Base-by-base conservation (phyloP, 2,888 invertebrate genomes). In the Corythucha ciliata region DNA sequence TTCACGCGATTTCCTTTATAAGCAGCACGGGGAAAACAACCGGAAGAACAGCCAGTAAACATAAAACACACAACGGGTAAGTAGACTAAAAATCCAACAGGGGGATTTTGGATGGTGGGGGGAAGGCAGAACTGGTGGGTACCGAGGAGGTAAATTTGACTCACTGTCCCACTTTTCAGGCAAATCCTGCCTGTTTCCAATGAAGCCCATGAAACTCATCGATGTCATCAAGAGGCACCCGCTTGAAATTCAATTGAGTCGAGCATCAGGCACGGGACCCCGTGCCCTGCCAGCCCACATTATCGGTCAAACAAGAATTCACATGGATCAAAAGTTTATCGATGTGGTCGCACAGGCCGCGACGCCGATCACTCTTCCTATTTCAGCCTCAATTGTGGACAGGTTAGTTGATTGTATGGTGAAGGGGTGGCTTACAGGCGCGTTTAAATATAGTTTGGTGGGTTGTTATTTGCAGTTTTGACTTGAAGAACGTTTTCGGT, bases 121-220 rank as follows among this genome's bases (percentile, higher is more conserved):
- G n/a, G n/a, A n/a, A n/a, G n/a, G n/a, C n/a, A n/a, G n/a, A n/a
- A n/a, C n/a, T n/a, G n/a, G n/a, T n/a, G n/a, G n/a, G n/a, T n/a
- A n/a, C n/a, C n/a, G n/a, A n/a, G n/a, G n/a, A n/a, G n/a, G n/a
- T n/a, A n/a, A n/a, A n/a, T n/a, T 29, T n/a, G 12, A 29, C 29
- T 29, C n/a, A 29, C 29, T 29, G 29, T 29, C 29, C n/a, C 29
- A 29, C 29, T 29, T 48, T 39, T 33, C 49, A 56, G 56, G 56
- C 10, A 56, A 56, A 24, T 56, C 56, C 2, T 54, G 54, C 29
- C 29, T 56, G 32, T 56, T 56, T 25, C 52, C 54, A 7, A 52
- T 56, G 56, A 33, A 26, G 4, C 54, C 56, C 2, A 42, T 33
- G 29, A 48, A 52, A 8, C 32, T 54, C 40, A 46, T 56, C 16